Conservation (phyloP, 2,888 invertebrate species). For the Macrosiphum euphorbiae region DNA sequence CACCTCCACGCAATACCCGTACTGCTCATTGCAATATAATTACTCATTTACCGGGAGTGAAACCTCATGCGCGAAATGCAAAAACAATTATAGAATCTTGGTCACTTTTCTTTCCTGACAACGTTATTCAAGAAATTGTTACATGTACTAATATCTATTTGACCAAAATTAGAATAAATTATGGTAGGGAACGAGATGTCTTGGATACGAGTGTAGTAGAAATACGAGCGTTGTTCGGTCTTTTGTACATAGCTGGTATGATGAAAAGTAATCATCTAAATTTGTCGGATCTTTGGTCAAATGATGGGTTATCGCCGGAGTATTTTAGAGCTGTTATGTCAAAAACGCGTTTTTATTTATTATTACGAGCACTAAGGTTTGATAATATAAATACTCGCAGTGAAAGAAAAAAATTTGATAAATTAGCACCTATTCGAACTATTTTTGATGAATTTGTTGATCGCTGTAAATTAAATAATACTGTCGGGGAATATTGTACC, state of each 20-base stretch:
- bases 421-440: conserved; percentile 52
- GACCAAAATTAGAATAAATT: conserved; percentile 34
- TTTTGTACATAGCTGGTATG: too few species aligned
- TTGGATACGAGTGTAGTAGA: too few species aligned
- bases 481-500: too few species aligned
- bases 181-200: too few species aligned
- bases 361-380: conserved; percentile 30
- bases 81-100: conserved; percentile 37
- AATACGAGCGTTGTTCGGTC: too few species aligned
- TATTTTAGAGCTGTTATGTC: too few species aligned
- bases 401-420: conserved; percentile 46
- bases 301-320: too few species aligned
- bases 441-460: too few species aligned
- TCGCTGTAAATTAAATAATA: too few species aligned
- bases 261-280: too few species aligned
- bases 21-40: conserved; percentile 16
- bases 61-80: conserved; percentile 39
- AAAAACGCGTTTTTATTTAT: conserved; percentile 46
- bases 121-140: conserved; percentile 33
- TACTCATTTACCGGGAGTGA: conserved; percentile 43
- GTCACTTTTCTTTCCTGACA: conserved; percentile 25
- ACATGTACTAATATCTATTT: conserved; percentile 36
- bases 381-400: conserved; percentile 22
- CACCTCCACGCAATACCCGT: conserved; percentile 29
- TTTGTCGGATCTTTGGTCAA: too few species aligned